Evolutionary conservation across 2,888 invertebrate species (phyloP).

Genomic region (Hetaerina titia): DNA sequence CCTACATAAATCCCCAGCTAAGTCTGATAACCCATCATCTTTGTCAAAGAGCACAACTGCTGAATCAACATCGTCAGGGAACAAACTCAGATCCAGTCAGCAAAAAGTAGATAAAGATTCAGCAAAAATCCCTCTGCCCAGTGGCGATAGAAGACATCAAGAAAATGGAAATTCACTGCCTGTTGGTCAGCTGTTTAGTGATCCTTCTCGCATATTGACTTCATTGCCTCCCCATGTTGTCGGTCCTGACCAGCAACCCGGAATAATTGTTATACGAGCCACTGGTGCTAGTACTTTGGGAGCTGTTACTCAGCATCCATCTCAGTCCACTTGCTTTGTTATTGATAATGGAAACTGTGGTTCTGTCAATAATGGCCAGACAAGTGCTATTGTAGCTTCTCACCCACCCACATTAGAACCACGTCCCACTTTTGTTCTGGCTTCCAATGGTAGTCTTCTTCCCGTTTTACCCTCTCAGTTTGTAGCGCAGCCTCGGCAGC

Average conservation of each 20-base stretch:
- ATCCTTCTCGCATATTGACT: conserved; percentile 29
- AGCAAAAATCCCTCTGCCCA: not conserved
- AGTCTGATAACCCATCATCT: not conserved
- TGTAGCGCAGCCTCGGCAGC: conserved; percentile 43
- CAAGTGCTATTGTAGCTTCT: conserved; percentile 40
- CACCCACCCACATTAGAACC: conserved; percentile 43
- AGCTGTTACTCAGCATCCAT: conserved; percentile 32
- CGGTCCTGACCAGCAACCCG: conserved; percentile 34
- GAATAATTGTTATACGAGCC: conserved; percentile 52
- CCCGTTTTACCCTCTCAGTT: conserved; percentile 50
- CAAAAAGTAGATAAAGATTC: conserved; percentile 14
- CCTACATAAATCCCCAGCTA: not conserved
- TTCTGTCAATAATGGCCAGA: not conserved
- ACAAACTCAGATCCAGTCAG: conserved; percentile 7
- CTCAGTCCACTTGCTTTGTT: conserved; percentile 55
- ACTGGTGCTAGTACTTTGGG: conserved; percentile 33
- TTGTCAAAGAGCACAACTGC: not conserved
- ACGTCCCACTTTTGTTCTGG: conserved; percentile 54
- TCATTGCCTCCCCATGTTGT: conserved; percentile 33
- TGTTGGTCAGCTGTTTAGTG: conserved; percentile 44
- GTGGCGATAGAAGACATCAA: not conserved
- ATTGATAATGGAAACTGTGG: conserved; percentile 41
- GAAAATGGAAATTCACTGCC: conserved; percentile 27
- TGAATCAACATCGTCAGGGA: conserved; percentile 17
- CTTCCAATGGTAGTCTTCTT: conserved; percentile 46